phyloP scores from a whole-genome alignment of 2,888 invertebrate species.

The Entomobrya multifasciata region DNA sequence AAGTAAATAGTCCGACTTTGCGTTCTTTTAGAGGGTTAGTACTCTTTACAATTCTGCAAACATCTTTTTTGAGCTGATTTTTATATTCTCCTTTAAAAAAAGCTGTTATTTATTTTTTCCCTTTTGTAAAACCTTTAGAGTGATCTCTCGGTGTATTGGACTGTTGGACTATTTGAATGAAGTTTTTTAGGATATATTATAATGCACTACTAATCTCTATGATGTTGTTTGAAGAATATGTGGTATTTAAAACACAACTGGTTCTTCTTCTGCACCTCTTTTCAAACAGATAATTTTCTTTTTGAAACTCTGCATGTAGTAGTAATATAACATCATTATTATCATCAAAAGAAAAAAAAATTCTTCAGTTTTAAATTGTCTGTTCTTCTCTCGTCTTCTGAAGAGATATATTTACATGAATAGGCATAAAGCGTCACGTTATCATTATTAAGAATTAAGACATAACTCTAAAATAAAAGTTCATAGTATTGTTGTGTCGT shows the following conservation, averaged over 20 bases:
- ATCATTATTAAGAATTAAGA: background rate
- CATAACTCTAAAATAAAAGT: background rate
- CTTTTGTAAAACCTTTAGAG: background rate
- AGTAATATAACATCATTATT: background rate
- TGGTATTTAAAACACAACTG: constrained; percentile 50
- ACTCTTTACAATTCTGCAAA: background rate
- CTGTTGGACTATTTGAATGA: background rate
- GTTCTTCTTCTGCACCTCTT: constrained; percentile 55
- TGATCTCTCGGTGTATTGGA: no score
- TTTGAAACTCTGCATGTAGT: background rate
- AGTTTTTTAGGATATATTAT: background rate
- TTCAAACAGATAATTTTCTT: constrained; percentile 32
- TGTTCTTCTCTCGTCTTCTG: constrained; percentile 1
- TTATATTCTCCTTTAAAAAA: constrained; percentile 26
- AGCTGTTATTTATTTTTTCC: constrained; percentile 44
- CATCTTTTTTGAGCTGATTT: constrained; percentile 10
- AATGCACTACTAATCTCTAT: constrained; percentile 30
- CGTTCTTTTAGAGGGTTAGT: background rate
- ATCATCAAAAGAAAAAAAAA: background rate
- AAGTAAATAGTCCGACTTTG: background rate
- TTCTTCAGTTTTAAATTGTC: no score
- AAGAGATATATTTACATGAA: background rate
- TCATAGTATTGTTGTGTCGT: constrained; percentile 2
- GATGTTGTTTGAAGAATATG: background rate
- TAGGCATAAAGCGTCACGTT: background rate